These are phyloP conservation scores for Blomia tropicalis DNA, from an alignment of 2,888 invertebrate genomes.

Conservation along the genomic window DNA sequence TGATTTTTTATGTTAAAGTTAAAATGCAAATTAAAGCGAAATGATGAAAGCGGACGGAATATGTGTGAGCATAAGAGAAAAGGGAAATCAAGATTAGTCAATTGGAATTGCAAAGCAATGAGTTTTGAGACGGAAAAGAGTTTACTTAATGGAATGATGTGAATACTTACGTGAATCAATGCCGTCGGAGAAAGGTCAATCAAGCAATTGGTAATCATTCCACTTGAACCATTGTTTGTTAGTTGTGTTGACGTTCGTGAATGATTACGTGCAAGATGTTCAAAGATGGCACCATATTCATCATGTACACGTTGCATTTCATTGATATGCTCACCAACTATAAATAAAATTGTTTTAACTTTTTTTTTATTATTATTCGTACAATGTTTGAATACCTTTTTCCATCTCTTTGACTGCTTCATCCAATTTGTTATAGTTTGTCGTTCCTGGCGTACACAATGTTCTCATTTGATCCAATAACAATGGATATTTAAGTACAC, in stretches of 20 bases:
- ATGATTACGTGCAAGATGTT: slow-evolving; percentile 86
- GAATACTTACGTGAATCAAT: slow-evolving; percentile 21
- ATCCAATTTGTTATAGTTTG: slow-evolving; percentile 82
- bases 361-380: neutral
- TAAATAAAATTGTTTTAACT: slow-evolving; percentile 27
- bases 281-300: slow-evolving; percentile 95
- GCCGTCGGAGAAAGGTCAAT: slow-evolving; percentile 53
- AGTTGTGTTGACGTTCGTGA: slow-evolving; percentile 37
- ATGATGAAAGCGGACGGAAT: neutral
- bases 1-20: too few species aligned
- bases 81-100: too few species aligned
- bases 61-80: neutral
- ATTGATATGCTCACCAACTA: slow-evolving; percentile 92
- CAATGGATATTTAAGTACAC: slow-evolving; percentile 91
- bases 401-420: slow-evolving; percentile 95
- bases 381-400: slow-evolving; percentile 40
- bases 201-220: slow-evolving; percentile 70
- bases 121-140: too few species aligned
- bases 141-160: too few species aligned
- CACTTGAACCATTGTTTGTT: neutral
- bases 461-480: slow-evolving; percentile 83
- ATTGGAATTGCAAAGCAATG: too few species aligned
- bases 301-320: slow-evolving; percentile 99
- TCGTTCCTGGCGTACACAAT: slow-evolving; percentile 75
- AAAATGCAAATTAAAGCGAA: slow-evolving; percentile 1